Percentiles rank a stretch among this genome's conserved stretches.
phyloP scores from a whole-genome alignment of 2,113 vertebrate species.

The Erpornis zantholeuca region DNA sequence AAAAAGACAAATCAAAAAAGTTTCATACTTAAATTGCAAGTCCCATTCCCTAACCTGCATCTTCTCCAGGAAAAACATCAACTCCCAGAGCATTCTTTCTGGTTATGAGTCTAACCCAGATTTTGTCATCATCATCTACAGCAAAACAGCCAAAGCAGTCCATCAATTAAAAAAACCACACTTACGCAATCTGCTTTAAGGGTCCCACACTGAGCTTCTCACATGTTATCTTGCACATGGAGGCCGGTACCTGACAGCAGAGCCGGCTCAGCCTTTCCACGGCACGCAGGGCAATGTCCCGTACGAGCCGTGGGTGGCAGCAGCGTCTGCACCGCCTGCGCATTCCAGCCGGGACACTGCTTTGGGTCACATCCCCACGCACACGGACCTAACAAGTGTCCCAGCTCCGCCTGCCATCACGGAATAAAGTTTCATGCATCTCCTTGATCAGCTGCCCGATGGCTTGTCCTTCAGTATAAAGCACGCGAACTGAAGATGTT shows the following conservation, averaged over 20 bases:
- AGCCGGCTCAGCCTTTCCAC: not conserved
- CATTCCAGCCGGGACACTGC: not conserved
- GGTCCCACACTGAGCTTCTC: not conserved
- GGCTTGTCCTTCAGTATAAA: not conserved
- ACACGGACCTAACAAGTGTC: not conserved
- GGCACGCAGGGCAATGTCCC: not conserved
- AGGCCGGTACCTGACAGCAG: not conserved
- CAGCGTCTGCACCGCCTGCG: not conserved
- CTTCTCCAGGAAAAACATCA: not conserved
- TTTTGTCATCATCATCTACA: not conserved
- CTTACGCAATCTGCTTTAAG: not conserved
- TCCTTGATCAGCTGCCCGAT: not conserved
- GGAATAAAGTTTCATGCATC: accelerated
- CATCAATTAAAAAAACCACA: not conserved
- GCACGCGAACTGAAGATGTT: not conserved
- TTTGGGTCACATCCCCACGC: not conserved
- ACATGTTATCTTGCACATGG: not conserved
- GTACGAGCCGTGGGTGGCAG: not conserved
- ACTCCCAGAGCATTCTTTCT: not conserved
- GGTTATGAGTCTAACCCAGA: not conserved
- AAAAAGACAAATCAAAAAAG: not conserved
- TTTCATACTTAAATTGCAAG: not conserved
- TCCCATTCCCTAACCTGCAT: not conserved
- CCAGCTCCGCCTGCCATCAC: not conserved
- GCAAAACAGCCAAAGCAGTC: not conserved